These are phyloP conservation scores for Myotis lucifugus DNA, from an alignment of 2,113 vertebrate genomes.

Conservation along the genomic window DNA sequence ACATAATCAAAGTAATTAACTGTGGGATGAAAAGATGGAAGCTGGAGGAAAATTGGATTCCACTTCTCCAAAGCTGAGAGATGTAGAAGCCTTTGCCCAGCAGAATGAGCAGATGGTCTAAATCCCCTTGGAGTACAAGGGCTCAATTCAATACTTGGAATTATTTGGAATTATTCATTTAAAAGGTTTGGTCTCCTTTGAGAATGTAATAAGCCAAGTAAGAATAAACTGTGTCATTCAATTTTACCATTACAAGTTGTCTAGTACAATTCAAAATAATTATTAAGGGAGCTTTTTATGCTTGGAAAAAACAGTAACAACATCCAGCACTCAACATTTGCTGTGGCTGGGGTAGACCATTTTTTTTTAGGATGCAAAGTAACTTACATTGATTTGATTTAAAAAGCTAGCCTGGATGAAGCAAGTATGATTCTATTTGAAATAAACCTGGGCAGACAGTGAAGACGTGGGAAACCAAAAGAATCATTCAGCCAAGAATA, in stretches of 20 bases:
- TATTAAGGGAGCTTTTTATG: slow-evolving; percentile 69
- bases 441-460: background rate
- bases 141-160: background rate
- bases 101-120: slow-evolving; percentile 42
- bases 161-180: slow-evolving; percentile 33
- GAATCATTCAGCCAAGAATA: background rate
- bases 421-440: background rate
- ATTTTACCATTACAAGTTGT: background rate
- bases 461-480: background rate
- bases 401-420: background rate
- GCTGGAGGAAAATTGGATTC: slow-evolving; percentile 18
- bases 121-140: background rate
- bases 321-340: slow-evolving; percentile 76
- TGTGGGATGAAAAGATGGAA: background rate
- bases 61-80: background rate
- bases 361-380: background rate
- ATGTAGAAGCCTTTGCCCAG: background rate
- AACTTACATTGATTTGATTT: background rate
- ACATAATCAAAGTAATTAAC: background rate
- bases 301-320: slow-evolving; percentile 66
- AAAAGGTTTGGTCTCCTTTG: background rate
- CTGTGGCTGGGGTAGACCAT: background rate
- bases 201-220: slow-evolving; percentile 42
- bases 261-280: background rate
- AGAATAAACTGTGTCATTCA: slow-evolving; percentile 38